Base-by-base conservation (phyloP, 2,888 invertebrate species). In the Macroteleia sp. region DNA sequence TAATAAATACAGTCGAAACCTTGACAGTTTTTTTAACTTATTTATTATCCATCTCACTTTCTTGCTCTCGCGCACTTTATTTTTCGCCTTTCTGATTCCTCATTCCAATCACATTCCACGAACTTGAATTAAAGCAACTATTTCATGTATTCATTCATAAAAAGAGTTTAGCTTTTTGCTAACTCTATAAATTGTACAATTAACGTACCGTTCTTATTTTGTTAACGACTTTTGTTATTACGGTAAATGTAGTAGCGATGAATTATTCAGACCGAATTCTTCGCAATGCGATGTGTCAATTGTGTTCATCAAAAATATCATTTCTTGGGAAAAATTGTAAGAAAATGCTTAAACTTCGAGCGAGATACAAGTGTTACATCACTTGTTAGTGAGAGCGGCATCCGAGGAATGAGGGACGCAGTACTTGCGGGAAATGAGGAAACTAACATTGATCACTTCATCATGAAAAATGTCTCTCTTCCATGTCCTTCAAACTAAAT, bases 1-100 rank as follows among this genome's bases (percentile, higher is more conserved):
- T 56, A 75, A 75, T 75, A 75, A 75, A 75, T 56, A 75, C 32
- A 56, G 54, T 67, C 44, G 52, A 74, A 75, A 61, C 67, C 67
- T 75, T 67, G 54, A 67, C 48, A 61, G 41, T 67, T 67, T 67
- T 64, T 74, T 67, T n/a, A 34, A 52, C 52, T 67, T 75, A 61
- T 67, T 61, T 67, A 56, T 67, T 28, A 10, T 57, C 52, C 25
- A 41, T 46, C 25, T 25, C 25, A 44, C 34, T 44, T 16, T 25
- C 22, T n/a, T 16, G 9, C 39, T 52, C 36, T 22, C 25, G 17
- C 16, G 14, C 36, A 2, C 42, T 16, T 34, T 44, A 20, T 14
- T 32, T 57, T 34, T 64, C 50, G n/a, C 32, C 19, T 30, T 6
- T 30, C 39, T n/a, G 39, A 75, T 61, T 67, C 54, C 54, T 75